phyloP scores from a whole-genome alignment of 2,113 vertebrate genomes.

The Dasyurus viverrinus region DNA sequence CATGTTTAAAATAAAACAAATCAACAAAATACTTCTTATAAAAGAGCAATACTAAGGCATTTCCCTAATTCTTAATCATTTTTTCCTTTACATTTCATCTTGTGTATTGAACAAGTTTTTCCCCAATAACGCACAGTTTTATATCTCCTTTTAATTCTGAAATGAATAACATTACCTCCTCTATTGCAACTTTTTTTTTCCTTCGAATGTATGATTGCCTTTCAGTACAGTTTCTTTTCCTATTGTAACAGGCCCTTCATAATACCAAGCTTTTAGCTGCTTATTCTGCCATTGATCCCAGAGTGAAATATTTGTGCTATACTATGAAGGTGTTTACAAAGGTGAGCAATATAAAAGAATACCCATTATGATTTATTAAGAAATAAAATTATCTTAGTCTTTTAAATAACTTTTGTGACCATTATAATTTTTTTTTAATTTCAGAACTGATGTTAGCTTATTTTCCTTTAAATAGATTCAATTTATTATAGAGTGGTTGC shows the following conservation, averaged over 20 bases:
- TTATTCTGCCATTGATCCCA: slow-evolving; percentile 92
- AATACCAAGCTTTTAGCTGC: slow-evolving; percentile 93
- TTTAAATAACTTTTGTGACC: neutral
- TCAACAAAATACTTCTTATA: neutral
- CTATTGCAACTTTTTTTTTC: neutral
- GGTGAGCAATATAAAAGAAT: slow-evolving; percentile 75
- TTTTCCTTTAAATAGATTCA: neutral
- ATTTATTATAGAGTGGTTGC: neutral
- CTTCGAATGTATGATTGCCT: slow-evolving; percentile 1
- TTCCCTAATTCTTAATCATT: neutral
- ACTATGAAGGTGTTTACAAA: slow-evolving; percentile 98
- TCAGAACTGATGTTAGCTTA: neutral
- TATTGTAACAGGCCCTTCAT: slow-evolving; percentile 90
- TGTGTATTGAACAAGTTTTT: slow-evolving; percentile 34
- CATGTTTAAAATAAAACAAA: slow-evolving; percentile 16
- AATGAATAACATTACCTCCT: slow-evolving; percentile 39
- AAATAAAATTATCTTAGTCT: neutral
- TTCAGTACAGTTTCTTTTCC: slow-evolving; percentile 39
- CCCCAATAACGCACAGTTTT: neutral
- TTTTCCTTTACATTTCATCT: slow-evolving; percentile 7
- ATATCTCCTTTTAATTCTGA: slow-evolving; percentile 24
- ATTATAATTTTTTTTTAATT: neutral
- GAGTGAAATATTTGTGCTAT: slow-evolving; percentile 95
- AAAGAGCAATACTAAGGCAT: neutral
- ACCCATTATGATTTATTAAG: slow-evolving; percentile 1